These are phyloP conservation scores for Plagodis pulveraria DNA, from an alignment of 2,888 invertebrate species.

Conservation along the genomic window DNA sequence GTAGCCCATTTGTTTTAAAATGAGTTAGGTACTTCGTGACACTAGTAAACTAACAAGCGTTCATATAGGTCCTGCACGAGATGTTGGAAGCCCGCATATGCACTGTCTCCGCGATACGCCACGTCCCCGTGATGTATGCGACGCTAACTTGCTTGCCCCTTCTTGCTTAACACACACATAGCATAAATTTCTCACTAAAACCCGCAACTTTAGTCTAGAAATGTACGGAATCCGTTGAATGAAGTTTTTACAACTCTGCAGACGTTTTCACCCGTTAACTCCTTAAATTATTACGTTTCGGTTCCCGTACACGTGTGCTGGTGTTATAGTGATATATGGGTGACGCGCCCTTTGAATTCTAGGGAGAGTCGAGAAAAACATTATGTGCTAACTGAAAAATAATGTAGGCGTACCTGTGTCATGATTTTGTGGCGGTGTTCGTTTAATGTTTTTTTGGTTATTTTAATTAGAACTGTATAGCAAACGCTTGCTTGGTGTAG, in stretches of 20 bases:
- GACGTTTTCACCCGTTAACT: slow-evolving; percentile 64
- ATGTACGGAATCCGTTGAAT: slow-evolving; percentile 70
- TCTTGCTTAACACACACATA: slow-evolving; percentile 71
- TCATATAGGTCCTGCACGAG: slow-evolving; percentile 30
- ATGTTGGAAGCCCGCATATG: slow-evolving; percentile 57
- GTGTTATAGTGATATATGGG: slow-evolving; percentile 59
- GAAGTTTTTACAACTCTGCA: slow-evolving; percentile 72
- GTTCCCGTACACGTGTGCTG: slow-evolving; percentile 55
- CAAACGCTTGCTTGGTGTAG: too few relatives aligned
- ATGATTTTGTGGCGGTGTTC: not conserved
- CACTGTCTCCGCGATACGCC: slow-evolving; percentile 70
- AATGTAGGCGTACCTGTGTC: slow-evolving; percentile 11
- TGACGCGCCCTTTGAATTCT: slow-evolving; percentile 34
- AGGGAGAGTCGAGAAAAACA: slow-evolving; percentile 18
- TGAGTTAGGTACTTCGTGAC: slow-evolving; percentile 4
- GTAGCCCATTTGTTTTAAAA: too few relatives aligned
- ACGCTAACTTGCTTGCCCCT: slow-evolving; percentile 68
- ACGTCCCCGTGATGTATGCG: slow-evolving; percentile 75
- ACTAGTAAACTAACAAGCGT: not conserved
- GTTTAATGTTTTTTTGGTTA: not conserved
- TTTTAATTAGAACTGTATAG: too few relatives aligned
- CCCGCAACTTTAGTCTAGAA: slow-evolving; percentile 69
- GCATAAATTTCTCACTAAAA: slow-evolving; percentile 76
- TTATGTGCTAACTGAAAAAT: slow-evolving; percentile 27
- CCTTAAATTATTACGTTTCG: slow-evolving; percentile 72